Evolutionary conservation across 2,888 invertebrate genomes (phyloP).

Genomic region (Pachliopta kotzebuea): DNA sequence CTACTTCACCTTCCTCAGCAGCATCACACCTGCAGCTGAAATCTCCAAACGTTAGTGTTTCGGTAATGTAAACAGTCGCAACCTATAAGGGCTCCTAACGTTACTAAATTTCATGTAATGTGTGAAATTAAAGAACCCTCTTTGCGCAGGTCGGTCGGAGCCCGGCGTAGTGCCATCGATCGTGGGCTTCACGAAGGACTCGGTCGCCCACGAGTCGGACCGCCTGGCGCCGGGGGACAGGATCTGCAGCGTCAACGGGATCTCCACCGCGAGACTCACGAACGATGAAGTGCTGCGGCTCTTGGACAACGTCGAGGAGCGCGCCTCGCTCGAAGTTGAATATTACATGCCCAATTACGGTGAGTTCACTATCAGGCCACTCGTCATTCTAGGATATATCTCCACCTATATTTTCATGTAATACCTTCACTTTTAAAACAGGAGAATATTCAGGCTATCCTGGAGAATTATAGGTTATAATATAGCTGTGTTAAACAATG

Average conservation of each 20-base stretch:
- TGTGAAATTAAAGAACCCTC: background rate
- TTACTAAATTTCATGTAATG: too few relatives aligned
- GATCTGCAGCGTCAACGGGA: conserved; percentile 90
- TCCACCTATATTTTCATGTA: too few relatives aligned
- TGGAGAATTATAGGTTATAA: too few relatives aligned
- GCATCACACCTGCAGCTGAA: too few relatives aligned
- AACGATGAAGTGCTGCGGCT: conserved; percentile 89
- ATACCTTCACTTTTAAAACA: too few relatives aligned
- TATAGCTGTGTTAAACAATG: too few relatives aligned
- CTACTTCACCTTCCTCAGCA: too few relatives aligned
- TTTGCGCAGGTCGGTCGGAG: conserved; percentile 82
- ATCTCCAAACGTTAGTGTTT: too few relatives aligned
- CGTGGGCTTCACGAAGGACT: conserved; percentile 84
- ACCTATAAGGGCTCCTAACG: too few relatives aligned
- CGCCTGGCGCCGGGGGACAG: conserved; percentile 89
- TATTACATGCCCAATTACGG: conserved; percentile 91
- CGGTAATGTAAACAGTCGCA: too few relatives aligned
- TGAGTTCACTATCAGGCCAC: conserved; percentile 67
- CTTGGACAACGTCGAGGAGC: conserved; percentile 86
- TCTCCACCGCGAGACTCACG: conserved; percentile 86
- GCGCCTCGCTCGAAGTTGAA: conserved; percentile 90
- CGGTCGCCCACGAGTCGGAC: conserved; percentile 87
- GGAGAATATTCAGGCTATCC: too few relatives aligned
- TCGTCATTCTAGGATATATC: too few relatives aligned
- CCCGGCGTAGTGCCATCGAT: conserved; percentile 84